phyloP scores from a whole-genome alignment of 2,888 invertebrate genomes.

The Catocala fraxini region DNA sequence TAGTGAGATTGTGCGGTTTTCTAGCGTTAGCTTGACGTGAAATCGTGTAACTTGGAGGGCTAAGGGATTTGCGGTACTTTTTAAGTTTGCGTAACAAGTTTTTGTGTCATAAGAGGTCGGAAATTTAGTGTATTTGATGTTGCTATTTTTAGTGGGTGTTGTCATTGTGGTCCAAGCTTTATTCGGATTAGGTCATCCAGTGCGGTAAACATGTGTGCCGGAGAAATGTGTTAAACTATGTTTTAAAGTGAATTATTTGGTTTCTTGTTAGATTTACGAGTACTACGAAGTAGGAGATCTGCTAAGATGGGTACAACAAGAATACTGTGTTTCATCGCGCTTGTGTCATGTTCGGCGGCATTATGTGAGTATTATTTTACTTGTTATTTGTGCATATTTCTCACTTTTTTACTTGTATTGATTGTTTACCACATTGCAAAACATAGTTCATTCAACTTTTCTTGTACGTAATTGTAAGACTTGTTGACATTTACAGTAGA shows the following conservation, averaged over 20 bases:
- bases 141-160: conserved; percentile 89
- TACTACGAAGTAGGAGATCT: conserved; percentile 70
- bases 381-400: conserved; percentile 26
- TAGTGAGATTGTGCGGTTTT: conserved; percentile 72
- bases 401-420: conserved; percentile 16
- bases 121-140: conserved; percentile 76
- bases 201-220: conserved; percentile 83
- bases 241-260: conserved; percentile 74
- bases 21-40: conserved; percentile 59
- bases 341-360: conserved; percentile 75
- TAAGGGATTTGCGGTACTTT: conserved; percentile 51
- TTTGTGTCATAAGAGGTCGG: conserved; percentile 66
- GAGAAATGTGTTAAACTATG: conserved; percentile 73
- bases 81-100: conserved; percentile 50
- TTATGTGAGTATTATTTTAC: conserved; percentile 75
- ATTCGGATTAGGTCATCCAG: conserved; percentile 86
- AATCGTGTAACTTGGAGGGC: conserved; percentile 57
- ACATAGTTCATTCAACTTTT: conserved; percentile 60
- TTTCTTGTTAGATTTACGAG: conserved; percentile 82
- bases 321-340: conserved; percentile 74
- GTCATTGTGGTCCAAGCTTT: conserved; percentile 82
- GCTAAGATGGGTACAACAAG: conserved; percentile 77
- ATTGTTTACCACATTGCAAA: conserved; percentile 33
- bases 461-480: too few species aligned
- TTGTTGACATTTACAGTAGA: too few species aligned